These are phyloP conservation scores for Pomatorhinus ruficollis DNA, from an alignment of 2,113 vertebrate species.

Conservation along the genomic window DNA sequence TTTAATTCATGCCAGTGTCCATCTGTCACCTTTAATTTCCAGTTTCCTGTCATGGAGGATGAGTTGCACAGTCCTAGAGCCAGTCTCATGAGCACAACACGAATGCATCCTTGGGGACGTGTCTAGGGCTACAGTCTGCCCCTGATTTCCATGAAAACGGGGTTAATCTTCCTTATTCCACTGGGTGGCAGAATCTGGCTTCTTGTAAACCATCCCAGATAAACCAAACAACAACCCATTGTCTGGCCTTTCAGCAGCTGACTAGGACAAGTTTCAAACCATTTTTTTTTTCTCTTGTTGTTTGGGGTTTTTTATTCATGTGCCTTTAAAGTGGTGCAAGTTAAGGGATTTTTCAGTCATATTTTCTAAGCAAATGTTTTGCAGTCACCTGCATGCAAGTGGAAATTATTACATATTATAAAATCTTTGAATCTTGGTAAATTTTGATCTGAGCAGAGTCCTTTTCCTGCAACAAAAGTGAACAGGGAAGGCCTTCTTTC, in stretches of 20 bases:
- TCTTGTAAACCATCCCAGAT: not conserved
- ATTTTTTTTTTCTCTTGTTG: not conserved
- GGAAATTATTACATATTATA: not conserved
- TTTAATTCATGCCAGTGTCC: not conserved
- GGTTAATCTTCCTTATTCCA: not conserved
- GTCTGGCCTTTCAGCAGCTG: not conserved
- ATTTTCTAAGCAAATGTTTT: not conserved
- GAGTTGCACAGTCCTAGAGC: not conserved
- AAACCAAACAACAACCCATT: not conserved
- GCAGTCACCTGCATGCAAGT: not conserved
- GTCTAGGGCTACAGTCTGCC: not conserved
- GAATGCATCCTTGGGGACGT: accelerated
- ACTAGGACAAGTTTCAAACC: not conserved
- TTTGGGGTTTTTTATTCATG: not conserved
- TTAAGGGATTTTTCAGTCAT: not conserved
- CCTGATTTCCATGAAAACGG: not conserved
- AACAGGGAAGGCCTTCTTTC: not conserved
- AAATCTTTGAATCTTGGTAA: not conserved
- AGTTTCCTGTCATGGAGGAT: not conserved
- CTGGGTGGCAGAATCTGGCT: constrained; percentile 44
- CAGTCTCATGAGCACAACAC: not conserved
- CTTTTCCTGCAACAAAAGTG: not conserved
- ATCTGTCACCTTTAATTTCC: not conserved
- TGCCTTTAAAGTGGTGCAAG: constrained; percentile 8
- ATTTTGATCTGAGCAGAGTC: not conserved